Conservation (phyloP, 2,797 vertebrate species). For the Coracias cyanogaster region DNA sequence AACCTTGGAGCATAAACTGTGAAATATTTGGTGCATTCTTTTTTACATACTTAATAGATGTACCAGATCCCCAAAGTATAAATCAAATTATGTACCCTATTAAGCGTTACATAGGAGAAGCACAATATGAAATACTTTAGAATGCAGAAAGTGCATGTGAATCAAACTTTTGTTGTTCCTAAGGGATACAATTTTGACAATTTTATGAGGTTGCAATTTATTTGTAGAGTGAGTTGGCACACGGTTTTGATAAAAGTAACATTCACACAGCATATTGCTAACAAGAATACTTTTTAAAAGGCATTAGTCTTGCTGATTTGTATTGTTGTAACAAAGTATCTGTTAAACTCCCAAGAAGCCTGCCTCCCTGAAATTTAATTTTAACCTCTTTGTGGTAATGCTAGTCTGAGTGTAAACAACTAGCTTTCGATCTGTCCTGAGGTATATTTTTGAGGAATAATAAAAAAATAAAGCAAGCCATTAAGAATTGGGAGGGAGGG, state of each 20-base stretch:
- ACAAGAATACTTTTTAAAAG: constrained; percentile 6
- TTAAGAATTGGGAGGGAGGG: neutral
- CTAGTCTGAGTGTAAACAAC: neutral
- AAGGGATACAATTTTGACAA: constrained; percentile 30
- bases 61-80: constrained; percentile 16
- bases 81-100: constrained; percentile 39
- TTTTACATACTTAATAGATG: constrained; percentile 49
- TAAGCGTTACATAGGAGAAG: neutral
- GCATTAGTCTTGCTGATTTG: neutral
- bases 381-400: neutral
- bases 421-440: neutral
- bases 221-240: neutral
- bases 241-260: neutral
- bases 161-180: constrained; percentile 24
- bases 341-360: neutral
- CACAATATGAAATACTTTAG: constrained; percentile 36
- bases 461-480: neutral
- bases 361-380: neutral
- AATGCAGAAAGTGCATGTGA: neutral
- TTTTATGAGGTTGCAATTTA: constrained; percentile 56
- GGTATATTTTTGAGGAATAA: neutral
- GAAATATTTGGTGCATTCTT: constrained; percentile 18
- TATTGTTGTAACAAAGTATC: neutral
- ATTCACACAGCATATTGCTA: neutral
- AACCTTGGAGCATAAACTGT: neutral